Evolutionary conservation across 2,113 vertebrate genomes (phyloP).

Genomic region (Myrmophylax atrothorax): DNA sequence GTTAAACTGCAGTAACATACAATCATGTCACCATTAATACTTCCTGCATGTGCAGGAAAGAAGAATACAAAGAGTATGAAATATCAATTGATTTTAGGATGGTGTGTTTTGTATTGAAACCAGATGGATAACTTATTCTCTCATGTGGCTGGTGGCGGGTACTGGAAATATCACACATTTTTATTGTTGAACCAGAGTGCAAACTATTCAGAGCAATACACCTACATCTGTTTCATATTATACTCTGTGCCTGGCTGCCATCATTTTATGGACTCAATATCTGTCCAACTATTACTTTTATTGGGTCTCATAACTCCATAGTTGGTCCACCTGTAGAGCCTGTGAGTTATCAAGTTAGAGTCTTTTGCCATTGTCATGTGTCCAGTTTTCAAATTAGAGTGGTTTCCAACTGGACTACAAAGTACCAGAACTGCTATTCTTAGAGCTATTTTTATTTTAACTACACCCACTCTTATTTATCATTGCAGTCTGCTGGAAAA

Average conservation of each 20-base stretch:
- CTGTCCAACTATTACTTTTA: conserved; percentile 60
- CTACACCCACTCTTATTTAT: neutral
- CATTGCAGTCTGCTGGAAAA: neutral
- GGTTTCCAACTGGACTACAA: conserved; percentile 21
- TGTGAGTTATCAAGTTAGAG: conserved; percentile 1
- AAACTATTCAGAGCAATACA: conserved; percentile 29
- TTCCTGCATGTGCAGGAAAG: conserved; percentile 65
- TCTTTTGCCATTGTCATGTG: conserved; percentile 14
- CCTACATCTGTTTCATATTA: conserved; percentile 34
- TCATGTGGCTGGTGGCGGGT: conserved; percentile 18
- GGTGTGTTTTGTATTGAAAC: conserved; percentile 60
- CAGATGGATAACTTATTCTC: conserved; percentile 42
- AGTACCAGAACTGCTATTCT: conserved; percentile 22
- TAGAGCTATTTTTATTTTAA: conserved; percentile 30
- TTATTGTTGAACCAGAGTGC: conserved; percentile 58
- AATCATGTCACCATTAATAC: conserved; percentile 70
- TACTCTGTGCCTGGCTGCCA: conserved; percentile 6
- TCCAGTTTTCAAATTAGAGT: conserved; percentile 35
- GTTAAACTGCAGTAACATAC: conserved; percentile 65
- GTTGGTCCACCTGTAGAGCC: conserved; percentile 38
- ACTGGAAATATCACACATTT: conserved; percentile 55
- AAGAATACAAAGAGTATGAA: conserved; percentile 64
- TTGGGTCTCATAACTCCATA: conserved; percentile 29
- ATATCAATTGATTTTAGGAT: conserved; percentile 63
- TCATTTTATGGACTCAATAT: conserved; percentile 59